A percentile compares a stretch with the other conserved stretches of the same genome.
Conservation (phyloP, 1,140 invertebrate species). For the Cyphomyrmex costatus region DNA sequence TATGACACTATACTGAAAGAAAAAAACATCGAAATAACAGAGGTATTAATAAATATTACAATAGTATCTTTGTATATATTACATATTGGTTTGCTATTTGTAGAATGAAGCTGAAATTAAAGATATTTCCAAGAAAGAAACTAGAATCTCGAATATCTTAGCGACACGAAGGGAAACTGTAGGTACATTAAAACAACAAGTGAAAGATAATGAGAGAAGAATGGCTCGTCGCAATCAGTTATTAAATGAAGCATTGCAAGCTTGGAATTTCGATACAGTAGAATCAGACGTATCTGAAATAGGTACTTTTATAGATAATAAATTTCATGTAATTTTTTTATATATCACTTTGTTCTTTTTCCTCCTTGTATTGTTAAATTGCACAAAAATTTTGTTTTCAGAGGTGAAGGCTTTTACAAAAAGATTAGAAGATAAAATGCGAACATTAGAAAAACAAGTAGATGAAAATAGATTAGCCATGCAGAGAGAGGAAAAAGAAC, state of each 20-base stretch:
- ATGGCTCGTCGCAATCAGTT: constrained; percentile 77
- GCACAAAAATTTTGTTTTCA: constrained; percentile 47
- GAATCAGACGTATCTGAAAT: constrained; percentile 73
- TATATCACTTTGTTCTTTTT: constrained; percentile 33
- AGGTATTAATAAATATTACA: constrained; percentile 65
- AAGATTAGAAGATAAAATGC: constrained; percentile 84
- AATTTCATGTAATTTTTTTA: constrained; percentile 28
- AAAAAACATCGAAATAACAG: constrained; percentile 77
- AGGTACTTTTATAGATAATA: constrained; percentile 68
- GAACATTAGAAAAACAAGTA: constrained; percentile 81
- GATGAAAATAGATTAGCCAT: constrained; percentile 83
- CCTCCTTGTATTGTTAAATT: constrained; percentile 28
- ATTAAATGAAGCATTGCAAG: constrained; percentile 73
- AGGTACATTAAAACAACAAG: constrained; percentile 80
- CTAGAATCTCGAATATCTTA: constrained; percentile 68
- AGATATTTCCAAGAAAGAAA: constrained; percentile 64
- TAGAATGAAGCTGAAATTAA: constrained; percentile 56
- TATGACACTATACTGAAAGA: constrained; percentile 73
- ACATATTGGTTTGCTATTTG: constrained; percentile 1
- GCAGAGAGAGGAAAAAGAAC: constrained; percentile 85
- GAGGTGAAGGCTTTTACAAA: constrained; percentile 76
- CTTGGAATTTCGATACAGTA: constrained; percentile 74
- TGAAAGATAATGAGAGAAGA: constrained; percentile 76
- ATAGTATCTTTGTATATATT: constrained; percentile 1
- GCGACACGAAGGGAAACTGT: constrained; percentile 74